A percentile compares a stretch with the other conserved stretches of the same genome.
Evolutionary conservation across 35 echinoderm and acorn worm species (phyloP).

Genomic region (Apostichopus californicus): DNA sequence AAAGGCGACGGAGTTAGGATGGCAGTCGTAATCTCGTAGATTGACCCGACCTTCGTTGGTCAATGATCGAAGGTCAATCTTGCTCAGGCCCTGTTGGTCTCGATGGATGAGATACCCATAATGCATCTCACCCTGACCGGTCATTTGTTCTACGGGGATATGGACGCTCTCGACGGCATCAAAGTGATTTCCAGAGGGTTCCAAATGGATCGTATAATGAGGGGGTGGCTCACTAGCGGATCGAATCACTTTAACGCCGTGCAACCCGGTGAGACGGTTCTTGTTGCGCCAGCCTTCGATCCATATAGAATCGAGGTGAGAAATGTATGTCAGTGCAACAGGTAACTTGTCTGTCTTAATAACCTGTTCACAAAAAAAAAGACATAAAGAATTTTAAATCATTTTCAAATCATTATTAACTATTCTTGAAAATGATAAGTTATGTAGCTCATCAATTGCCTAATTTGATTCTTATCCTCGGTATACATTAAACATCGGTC

Average conservation of each 20-base stretch:
- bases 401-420: too few species aligned
- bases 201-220: slow-evolving; percentile 80
- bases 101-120: slow-evolving; percentile 77
- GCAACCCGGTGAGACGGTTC: slow-evolving; percentile 49
- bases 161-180: slow-evolving; percentile 72
- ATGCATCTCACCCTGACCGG: slow-evolving; percentile 76
- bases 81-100: slow-evolving; percentile 70
- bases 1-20: slow-evolving; percentile 80
- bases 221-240: slow-evolving; percentile 59
- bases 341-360: slow-evolving; percentile 73
- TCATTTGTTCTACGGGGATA: slow-evolving; percentile 74
- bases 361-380: slow-evolving; percentile 54
- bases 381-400: background rate
- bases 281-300: slow-evolving; percentile 69
- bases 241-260: slow-evolving; percentile 79
- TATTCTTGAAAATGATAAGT: too few species aligned
- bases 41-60: slow-evolving; percentile 66
- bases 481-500: too few species aligned
- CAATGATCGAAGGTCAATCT: slow-evolving; percentile 70
- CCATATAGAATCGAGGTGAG: slow-evolving; percentile 80
- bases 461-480: too few species aligned
- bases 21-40: slow-evolving; percentile 72
- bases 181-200: slow-evolving; percentile 73
- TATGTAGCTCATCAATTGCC: too few species aligned
- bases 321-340: slow-evolving; percentile 69